Evolutionary conservation across 2,888 invertebrate genomes (phyloP), one percentile per base, ranked within the genome.

Genomic region (Podabrus alpinus): DNA sequence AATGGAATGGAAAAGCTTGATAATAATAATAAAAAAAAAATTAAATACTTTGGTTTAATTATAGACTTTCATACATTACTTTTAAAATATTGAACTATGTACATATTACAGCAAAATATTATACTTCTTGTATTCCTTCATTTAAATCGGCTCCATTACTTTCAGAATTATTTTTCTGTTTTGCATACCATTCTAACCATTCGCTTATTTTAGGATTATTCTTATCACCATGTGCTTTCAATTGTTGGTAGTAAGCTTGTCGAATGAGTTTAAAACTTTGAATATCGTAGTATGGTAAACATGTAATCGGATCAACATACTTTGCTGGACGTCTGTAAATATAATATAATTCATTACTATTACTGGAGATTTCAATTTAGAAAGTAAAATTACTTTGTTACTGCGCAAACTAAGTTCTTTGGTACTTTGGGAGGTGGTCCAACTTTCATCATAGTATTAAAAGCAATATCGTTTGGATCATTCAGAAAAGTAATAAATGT

Each of bases 261-360:
- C 98, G 90, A 9, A 99, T 92, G 13, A 97, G 93, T 80, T 95
- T 92, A 88, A 98, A 98, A 0, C 97, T 96, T 82, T 95, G 94
- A 2, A 95, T 91, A 83, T 94, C 97, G 82, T 95, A 92, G 86
- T 97, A 99, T 0, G 98, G 97, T 45, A 96, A 90, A 78, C 95
- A 93, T 0, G 99, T 98, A 69, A 98, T 91, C 0, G 99, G 99
- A 86, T 99, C 99, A 83, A 94, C 92, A 88, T 98, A 99, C 83
- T 95, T 94, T 0, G 99, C 98, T 74, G 95, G 94, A 80, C 91
- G 90, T 88, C 93, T 94, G 85, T 1, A 88, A 88, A 88, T 79
- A n/a, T 45, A 45, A 45, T n/a, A 45, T 7, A 45, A 45, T 29
- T 29, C 13, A 45, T 45, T 13, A n/a, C 2, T 2, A 45, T 45